A percentile compares a stretch with the other conserved stretches of the same genome.
phyloP scores from a whole-genome alignment of 2,888 invertebrate genomes.

The Tridacna gigas region DNA sequence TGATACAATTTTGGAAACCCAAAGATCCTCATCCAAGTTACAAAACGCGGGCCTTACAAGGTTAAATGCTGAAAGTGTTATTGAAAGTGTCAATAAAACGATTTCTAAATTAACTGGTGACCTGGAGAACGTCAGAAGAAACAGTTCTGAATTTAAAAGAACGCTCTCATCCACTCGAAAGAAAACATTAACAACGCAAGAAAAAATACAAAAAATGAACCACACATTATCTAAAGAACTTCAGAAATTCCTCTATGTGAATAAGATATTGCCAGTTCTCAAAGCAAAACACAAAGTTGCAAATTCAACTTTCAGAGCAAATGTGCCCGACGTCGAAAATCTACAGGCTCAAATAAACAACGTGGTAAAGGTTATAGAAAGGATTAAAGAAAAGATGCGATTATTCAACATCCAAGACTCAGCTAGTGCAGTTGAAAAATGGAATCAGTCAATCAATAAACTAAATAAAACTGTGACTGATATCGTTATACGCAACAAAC shows the following conservation, averaged over 20 bases:
- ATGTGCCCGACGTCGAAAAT: conserved; percentile 30
- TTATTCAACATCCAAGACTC: conserved; percentile 52
- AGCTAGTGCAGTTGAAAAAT: conserved; percentile 40
- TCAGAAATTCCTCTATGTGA: conserved; percentile 48
- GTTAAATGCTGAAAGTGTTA: background rate
- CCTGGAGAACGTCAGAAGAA: background rate
- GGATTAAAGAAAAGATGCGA: conserved; percentile 58
- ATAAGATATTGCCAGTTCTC: conserved; percentile 35
- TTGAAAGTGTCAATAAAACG: conserved; percentile 1
- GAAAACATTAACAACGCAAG: background rate
- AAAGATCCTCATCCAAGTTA: background rate
- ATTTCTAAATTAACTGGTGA: background rate
- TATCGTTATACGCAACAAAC: conserved; percentile 30
- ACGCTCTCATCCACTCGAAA: background rate
- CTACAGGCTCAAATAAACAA: conserved; percentile 36
- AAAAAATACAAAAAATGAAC: conserved; percentile 9
- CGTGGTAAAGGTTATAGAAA: conserved; percentile 32
- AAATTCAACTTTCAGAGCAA: conserved; percentile 34
- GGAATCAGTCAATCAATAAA: conserved; percentile 42
- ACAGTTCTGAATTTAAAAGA: background rate
- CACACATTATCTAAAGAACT: conserved; percentile 37
- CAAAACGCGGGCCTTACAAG: conserved; percentile 8
- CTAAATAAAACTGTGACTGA: conserved; percentile 39
- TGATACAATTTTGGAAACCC: background rate
- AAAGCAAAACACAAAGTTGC: conserved; percentile 33